Evolutionary conservation across 2,888 invertebrate species (phyloP).

Genomic region (Macrophya alboannulata): DNA sequence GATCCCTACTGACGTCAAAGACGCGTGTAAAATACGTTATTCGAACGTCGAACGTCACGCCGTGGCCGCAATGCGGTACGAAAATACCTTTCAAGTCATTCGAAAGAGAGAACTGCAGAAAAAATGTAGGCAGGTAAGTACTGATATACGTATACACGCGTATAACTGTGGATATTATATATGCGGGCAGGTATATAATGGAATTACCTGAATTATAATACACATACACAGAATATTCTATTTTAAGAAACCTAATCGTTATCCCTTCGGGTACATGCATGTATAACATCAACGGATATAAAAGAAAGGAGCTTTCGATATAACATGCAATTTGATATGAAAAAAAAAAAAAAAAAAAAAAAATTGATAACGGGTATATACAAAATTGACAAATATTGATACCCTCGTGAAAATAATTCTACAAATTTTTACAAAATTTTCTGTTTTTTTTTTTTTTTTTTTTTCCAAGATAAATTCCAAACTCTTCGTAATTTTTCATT

Average conservation of each 20-base stretch:
- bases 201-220: conserved; percentile 11
- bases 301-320: background rate
- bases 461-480: no score
- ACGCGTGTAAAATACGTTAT: background rate
- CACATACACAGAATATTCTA: background rate
- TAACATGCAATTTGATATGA: no score
- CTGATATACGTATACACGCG: no score
- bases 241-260: background rate
- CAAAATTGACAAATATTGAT: no score
- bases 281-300: background rate
- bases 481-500: no score
- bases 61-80: background rate
- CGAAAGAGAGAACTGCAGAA: background rate
- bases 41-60: no score
- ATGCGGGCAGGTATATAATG: background rate
- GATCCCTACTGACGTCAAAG: conserved; percentile 7
- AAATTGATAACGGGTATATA: no score
- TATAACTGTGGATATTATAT: background rate
- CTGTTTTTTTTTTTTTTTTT: no score
- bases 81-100: conserved; percentile 11
- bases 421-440: no score
- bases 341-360: no score
- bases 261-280: no score
- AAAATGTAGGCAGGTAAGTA: background rate
- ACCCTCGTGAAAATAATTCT: no score